Evolutionary conservation across 2,113 vertebrate species (phyloP).

Genomic region (Rattus rattus): DNA sequence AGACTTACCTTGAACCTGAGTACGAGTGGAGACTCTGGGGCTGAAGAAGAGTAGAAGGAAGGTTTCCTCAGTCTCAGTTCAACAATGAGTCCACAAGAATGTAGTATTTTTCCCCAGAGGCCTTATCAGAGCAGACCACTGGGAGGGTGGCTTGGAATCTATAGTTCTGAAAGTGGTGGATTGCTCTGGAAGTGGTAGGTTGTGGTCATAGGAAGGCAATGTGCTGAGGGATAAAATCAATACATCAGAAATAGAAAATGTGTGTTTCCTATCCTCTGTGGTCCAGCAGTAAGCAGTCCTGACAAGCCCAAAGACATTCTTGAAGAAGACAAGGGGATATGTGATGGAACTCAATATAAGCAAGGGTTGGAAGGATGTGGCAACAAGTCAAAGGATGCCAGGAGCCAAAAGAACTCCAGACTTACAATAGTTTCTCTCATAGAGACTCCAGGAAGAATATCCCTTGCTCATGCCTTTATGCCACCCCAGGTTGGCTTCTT

Average conservation of each 20-base stretch:
- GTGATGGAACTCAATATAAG: neutral
- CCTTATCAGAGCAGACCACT: conserved; percentile 29
- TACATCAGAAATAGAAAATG: neutral
- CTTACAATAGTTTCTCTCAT: neutral
- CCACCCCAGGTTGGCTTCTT: neutral
- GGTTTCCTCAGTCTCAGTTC: neutral
- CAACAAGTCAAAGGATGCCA: neutral
- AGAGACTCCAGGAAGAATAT: no score
- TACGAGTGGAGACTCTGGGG: neutral
- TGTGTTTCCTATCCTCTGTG: neutral
- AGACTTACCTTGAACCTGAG: neutral
- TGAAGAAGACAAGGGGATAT: neutral
- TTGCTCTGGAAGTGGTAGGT: neutral
- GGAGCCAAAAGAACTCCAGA: neutral
- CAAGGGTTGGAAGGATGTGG: neutral
- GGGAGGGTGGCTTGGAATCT: neutral
- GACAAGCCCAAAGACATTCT: neutral
- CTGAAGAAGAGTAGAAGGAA: neutral
- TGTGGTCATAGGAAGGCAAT: neutral
- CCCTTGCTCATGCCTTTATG: neutral
- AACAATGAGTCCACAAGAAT: neutral
- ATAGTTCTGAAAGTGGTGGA: neutral
- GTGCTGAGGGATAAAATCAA: neutral
- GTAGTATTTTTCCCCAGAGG: neutral
- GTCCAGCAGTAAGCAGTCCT: neutral